Evolutionary conservation across 2,888 invertebrate genomes (phyloP).

Genomic region (Harpalus rufipes): DNA sequence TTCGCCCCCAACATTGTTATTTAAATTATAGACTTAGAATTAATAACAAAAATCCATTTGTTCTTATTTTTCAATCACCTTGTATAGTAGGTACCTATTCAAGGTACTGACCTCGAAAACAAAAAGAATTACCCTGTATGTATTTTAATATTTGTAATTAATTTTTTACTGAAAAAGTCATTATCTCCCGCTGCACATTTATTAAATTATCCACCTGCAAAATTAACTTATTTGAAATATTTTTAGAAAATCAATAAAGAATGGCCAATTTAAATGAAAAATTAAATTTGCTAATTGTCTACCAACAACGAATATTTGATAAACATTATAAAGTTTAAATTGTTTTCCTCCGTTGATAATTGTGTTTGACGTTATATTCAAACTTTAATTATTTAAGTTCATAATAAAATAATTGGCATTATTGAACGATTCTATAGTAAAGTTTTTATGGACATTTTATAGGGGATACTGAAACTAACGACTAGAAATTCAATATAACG

Average conservation of each 20-base stretch:
- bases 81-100: too few species aligned
- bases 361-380: too few species aligned
- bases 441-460: constrained; percentile 34
- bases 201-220: neutral
- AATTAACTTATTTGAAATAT: neutral
- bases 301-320: neutral
- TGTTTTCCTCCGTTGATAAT: too few species aligned
- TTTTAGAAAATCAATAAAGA: constrained; percentile 33
- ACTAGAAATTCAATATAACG: constrained; percentile 25
- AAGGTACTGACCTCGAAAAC: too few species aligned
- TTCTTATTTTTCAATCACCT: too few species aligned
- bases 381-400: too few species aligned
- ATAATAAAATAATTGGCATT: neutral
- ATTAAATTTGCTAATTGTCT: constrained; percentile 6
- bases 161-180: neutral
- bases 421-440: constrained; percentile 8
- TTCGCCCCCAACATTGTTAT: too few species aligned
- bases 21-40: too few species aligned
- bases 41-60: too few species aligned
- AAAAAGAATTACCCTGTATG: neutral
- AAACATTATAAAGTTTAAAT: too few species aligned
- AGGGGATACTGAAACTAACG: constrained; percentile 2
- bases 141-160: constrained; percentile 2
- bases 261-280: constrained; percentile 9
- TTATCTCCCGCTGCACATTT: neutral